A percentile compares a stretch with the other conserved stretches of the same genome.
Conservation (phyloP, 2,888 invertebrate species). For the Tolmerus cingulatus region DNA sequence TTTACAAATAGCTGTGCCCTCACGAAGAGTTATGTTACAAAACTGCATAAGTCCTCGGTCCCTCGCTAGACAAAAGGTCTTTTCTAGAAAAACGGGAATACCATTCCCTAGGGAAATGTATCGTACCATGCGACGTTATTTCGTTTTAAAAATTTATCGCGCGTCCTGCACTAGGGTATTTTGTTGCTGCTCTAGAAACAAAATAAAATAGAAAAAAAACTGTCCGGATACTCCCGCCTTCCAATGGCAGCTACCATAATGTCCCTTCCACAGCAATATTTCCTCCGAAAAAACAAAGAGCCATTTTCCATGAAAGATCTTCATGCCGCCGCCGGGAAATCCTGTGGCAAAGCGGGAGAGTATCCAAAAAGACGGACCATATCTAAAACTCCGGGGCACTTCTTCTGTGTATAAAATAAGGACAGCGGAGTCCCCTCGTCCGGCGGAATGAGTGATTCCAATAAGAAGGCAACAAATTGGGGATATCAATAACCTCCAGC, state of each 20-base stretch:
- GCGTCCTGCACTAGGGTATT: neutral
- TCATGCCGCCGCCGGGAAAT: neutral
- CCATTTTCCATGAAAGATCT: neutral
- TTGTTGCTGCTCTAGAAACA: neutral
- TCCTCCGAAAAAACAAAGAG: neutral
- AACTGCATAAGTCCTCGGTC: neutral
- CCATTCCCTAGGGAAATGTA: neutral
- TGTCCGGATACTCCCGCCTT: neutral
- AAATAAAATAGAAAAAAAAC: neutral
- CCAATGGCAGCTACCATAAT: neutral
- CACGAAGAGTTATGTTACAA: neutral
- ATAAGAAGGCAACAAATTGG: conserved; percentile 27
- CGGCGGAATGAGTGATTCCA: conserved; percentile 24
- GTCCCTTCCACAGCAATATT: neutral
- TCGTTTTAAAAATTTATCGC: neutral
- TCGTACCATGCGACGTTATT: neutral
- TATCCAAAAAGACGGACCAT: neutral
- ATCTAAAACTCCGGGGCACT: neutral
- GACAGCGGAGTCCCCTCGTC: neutral
- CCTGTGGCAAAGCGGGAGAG: neutral
- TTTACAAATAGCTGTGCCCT: neutral
- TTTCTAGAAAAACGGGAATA: neutral
- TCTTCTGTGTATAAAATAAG: neutral
- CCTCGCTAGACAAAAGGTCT: neutral
- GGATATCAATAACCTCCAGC: conserved; percentile 23